Percentiles rank a stretch among this genome's conserved stretches.
phyloP scores from a whole-genome alignment of 1,140 invertebrate species.

The Drosophila lacertosa region DNA sequence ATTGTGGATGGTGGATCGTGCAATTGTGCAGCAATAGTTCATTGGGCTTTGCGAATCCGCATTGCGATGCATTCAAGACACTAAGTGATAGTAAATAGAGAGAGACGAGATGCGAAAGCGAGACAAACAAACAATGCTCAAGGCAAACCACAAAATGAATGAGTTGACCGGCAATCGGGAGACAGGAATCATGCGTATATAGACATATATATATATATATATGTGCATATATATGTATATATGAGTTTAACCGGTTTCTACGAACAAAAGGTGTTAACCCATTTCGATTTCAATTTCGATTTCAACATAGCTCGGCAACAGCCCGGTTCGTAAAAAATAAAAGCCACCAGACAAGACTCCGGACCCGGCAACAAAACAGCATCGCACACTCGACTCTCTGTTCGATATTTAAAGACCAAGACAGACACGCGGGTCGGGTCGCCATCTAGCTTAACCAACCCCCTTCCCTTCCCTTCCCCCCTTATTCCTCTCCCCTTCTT shows the following conservation, averaged over 20 bases:
- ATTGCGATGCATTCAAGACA: conserved; percentile 58
- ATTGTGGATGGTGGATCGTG: conserved; percentile 34
- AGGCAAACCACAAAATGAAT: conserved; percentile 68
- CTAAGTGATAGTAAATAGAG: conserved; percentile 10
- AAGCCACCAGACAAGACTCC: conserved; percentile 16
- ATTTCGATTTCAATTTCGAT: conserved; percentile 57
- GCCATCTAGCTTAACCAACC: not conserved
- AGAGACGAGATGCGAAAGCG: conserved; percentile 17
- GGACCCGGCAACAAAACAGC: conserved; percentile 18
- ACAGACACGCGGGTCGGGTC: conserved; percentile 13
- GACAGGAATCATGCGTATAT: conserved; percentile 49
- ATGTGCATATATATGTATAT: conserved; percentile 3
- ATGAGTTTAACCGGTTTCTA: conserved; percentile 58
- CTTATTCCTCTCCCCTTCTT: not conserved
- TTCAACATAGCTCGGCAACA: conserved; percentile 36
- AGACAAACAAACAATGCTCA: conserved; percentile 49
- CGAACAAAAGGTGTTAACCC: conserved; percentile 75
- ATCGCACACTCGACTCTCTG: conserved; percentile 7
- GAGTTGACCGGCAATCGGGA: conserved; percentile 35
- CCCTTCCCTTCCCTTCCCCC: not conserved
- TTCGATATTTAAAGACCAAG: conserved; percentile 44
- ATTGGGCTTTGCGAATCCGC: conserved; percentile 80
- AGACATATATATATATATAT: conserved; percentile 8
- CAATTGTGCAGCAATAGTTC: conserved; percentile 74
- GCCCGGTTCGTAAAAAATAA: conserved; percentile 1